A percentile compares a stretch with the other conserved stretches of the same genome.
Conservation (phyloP, 2,888 invertebrate genomes). For the Pristionchus arcanus region DNA sequence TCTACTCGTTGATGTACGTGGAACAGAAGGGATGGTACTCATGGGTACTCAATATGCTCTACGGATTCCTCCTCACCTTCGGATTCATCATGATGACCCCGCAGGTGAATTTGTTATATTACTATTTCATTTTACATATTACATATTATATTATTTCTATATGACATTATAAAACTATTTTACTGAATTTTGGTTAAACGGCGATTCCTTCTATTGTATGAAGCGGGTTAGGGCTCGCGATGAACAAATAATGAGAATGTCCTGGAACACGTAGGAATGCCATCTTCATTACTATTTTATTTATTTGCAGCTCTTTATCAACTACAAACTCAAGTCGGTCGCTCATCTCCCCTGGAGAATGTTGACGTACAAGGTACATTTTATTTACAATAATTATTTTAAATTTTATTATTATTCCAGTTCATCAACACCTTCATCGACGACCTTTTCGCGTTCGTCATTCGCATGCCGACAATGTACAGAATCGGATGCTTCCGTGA, state of each 20-base stretch:
- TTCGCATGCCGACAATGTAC: slow-evolving; percentile 99
- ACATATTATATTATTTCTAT: too few species aligned
- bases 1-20: slow-evolving; percentile 94
- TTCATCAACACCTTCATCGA: slow-evolving; percentile 99
- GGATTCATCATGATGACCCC: slow-evolving; percentile 99
- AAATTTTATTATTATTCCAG: slow-evolving; percentile 85
- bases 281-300: not conserved
- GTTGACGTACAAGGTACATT: slow-evolving; percentile 92
- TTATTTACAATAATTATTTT: not conserved
- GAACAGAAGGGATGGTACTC: slow-evolving; percentile 97
- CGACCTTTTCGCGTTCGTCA: slow-evolving; percentile 99
- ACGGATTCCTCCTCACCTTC: slow-evolving; percentile 97
- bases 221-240: too few species aligned
- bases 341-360: slow-evolving; percentile 99
- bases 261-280: too few species aligned
- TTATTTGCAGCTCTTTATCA: slow-evolving; percentile 89
- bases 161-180: too few species aligned
- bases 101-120: slow-evolving; percentile 82
- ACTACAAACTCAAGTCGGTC: slow-evolving; percentile 98
- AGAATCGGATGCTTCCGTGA: slow-evolving; percentile 95
- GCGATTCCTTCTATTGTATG: not conserved
- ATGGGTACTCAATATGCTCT: slow-evolving; percentile 95
- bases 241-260: too few species aligned
- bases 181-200: not conserved
- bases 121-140: not conserved